Percentiles rank a stretch among this genome's conserved stretches.
These are phyloP conservation scores for Varecia variegata DNA, from an alignment of 2,797 vertebrate genomes.

Conservation along the genomic window DNA sequence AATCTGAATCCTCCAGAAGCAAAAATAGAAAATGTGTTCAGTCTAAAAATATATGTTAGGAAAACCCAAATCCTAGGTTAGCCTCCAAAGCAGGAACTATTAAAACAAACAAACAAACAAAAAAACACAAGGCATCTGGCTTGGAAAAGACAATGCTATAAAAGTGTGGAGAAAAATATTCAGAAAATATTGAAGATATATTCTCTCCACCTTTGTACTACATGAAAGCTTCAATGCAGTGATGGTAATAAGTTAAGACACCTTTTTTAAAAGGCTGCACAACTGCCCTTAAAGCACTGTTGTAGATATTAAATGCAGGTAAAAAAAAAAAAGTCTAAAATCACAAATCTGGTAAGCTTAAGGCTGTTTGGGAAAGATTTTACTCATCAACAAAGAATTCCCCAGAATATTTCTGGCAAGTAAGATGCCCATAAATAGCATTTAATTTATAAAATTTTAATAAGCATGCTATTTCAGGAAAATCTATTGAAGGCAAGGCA, in stretches of 20 bases:
- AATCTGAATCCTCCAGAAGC: slow-evolving; percentile 72
- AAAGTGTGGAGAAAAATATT: slow-evolving; percentile 56
- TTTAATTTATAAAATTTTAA: not conserved
- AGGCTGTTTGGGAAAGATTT: not conserved
- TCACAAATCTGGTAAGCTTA: slow-evolving; percentile 1
- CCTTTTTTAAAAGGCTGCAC: not conserved
- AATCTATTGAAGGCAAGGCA: not conserved
- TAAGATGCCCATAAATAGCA: not conserved
- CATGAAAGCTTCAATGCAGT: slow-evolving; percentile 57
- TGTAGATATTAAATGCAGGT: not conserved
- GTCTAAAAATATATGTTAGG: slow-evolving; percentile 79
- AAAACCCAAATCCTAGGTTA: slow-evolving; percentile 80
- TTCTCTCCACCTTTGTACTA: slow-evolving; percentile 46
- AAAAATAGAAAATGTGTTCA: slow-evolving; percentile 80
- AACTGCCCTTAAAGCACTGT: not conserved
- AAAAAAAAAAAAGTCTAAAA: slow-evolving; percentile 14
- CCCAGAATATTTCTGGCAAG: not conserved
- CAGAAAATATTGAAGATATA: slow-evolving; percentile 51
- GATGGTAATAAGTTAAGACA: not conserved
- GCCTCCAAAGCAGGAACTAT: slow-evolving; percentile 68
- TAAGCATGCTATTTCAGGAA: not conserved
- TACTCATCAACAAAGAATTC: not conserved
- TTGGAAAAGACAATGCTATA: slow-evolving; percentile 57
- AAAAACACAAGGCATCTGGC: slow-evolving; percentile 34
- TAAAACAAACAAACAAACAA: not conserved